Percentiles rank a stretch among this genome's conserved stretches.
phyloP scores from a whole-genome alignment of 1,140 invertebrate genomes.

The Liolophura sinensis region DNA sequence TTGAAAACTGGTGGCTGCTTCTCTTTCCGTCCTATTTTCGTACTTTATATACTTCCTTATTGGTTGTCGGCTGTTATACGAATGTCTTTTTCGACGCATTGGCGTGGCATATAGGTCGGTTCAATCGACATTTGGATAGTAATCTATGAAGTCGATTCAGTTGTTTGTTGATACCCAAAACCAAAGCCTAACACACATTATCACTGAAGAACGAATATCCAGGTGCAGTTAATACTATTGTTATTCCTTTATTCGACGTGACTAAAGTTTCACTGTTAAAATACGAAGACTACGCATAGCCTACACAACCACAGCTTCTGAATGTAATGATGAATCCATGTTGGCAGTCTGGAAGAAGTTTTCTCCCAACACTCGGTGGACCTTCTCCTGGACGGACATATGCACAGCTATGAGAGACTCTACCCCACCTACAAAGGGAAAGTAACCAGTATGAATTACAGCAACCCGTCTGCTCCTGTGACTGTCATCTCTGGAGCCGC shows the following conservation, averaged over 20 bases:
- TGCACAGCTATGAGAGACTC: slow-evolving; percentile 92
- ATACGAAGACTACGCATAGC: neutral
- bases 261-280: slow-evolving; percentile 2
- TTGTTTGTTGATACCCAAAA: no score
- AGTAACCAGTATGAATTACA: slow-evolving; percentile 58
- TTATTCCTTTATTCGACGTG: neutral
- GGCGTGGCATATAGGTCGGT: no score
- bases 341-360: slow-evolving; percentile 75
- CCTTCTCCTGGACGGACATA: slow-evolving; percentile 92
- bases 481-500: slow-evolving; percentile 41
- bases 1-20: no score
- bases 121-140: no score
- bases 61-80: no score
- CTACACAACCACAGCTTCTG: neutral
- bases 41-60: no score
- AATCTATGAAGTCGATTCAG: no score
- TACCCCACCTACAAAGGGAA: slow-evolving; percentile 89
- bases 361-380: slow-evolving; percentile 90
- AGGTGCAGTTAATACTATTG: no score
- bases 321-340: neutral
- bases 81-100: no score
- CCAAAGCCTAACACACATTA: no score
- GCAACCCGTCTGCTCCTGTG: slow-evolving; percentile 41
- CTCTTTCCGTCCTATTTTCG: no score
- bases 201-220: no score